Percentiles rank a stretch among this genome's conserved stretches.
Evolutionary conservation across 2,113 vertebrate species (phyloP).

Genomic region (Parus major): DNA sequence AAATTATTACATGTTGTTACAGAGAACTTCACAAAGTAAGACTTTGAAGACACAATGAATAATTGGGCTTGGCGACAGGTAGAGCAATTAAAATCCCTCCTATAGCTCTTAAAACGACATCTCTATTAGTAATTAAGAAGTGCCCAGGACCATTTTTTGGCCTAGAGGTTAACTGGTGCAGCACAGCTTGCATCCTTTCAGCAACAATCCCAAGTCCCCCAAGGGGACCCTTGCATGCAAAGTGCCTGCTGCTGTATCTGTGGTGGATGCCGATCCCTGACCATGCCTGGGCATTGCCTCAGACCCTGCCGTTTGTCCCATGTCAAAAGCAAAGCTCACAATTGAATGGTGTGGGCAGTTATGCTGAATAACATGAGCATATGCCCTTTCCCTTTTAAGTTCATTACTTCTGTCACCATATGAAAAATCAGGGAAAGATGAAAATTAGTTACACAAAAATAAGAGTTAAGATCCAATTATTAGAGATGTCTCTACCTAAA

Average conservation of each 20-base stretch:
- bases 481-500: background rate
- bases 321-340: rapidly evolving
- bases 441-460: background rate
- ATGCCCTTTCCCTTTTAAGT: background rate
- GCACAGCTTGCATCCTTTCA: background rate
- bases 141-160: background rate
- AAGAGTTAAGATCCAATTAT: background rate
- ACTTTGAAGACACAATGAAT: background rate
- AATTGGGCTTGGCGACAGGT: background rate
- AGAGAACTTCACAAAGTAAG: background rate
- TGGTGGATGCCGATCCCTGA: background rate
- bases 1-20: background rate
- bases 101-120: background rate
- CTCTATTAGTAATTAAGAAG: background rate
- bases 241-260: background rate
- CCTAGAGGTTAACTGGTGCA: background rate
- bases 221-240: background rate
- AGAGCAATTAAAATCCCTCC: background rate
- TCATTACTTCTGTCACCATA: background rate
- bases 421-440: background rate
- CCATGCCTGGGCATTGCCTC: background rate
- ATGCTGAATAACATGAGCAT: background rate
- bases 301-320: background rate
- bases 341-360: too few relatives aligned
- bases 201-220: background rate